Evolutionary conservation across 2,888 invertebrate genomes (phyloP).

Genomic region (Sphinx pinastri): DNA sequence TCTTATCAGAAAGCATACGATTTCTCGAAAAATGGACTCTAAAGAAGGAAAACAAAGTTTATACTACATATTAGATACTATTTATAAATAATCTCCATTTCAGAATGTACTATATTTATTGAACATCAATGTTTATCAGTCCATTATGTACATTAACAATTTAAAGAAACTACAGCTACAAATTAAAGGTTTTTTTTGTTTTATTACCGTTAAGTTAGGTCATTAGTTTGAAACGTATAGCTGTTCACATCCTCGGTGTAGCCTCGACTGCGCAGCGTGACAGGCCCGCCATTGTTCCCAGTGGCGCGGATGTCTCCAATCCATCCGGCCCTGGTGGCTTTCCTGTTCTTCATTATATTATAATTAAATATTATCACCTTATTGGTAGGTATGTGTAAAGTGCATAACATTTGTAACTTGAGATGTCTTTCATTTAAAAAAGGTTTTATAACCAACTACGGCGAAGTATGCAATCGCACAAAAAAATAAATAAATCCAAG

Average conservation of each 20-base stretch:
- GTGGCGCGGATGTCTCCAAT: conserved; percentile 22
- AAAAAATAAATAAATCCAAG: too few relatives aligned
- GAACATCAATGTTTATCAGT: too few relatives aligned
- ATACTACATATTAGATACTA: background rate
- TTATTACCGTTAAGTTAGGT: background rate
- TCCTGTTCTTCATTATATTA: conserved; percentile 20
- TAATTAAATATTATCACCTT: background rate
- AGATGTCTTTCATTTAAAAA: too few relatives aligned
- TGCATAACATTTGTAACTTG: background rate
- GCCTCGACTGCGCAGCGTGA: background rate
- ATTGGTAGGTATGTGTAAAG: background rate
- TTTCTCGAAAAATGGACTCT: too few relatives aligned
- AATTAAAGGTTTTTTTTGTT: too few relatives aligned
- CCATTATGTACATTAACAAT: too few relatives aligned
- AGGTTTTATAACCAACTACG: too few relatives aligned
- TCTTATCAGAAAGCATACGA: too few relatives aligned
- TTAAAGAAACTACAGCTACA: too few relatives aligned
- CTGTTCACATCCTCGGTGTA: background rate
- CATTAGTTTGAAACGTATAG: background rate
- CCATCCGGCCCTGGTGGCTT: conserved; percentile 25
- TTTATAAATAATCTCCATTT: too few relatives aligned
- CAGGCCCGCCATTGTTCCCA: conserved; percentile 2
- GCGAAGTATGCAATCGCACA: too few relatives aligned
- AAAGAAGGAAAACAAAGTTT: background rate
- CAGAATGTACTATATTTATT: too few relatives aligned